Percentiles rank a stretch among this genome's conserved stretches.
Evolutionary conservation across 2,113 vertebrate genomes (phyloP).

Genomic region (Pongo pygmaeus): DNA sequence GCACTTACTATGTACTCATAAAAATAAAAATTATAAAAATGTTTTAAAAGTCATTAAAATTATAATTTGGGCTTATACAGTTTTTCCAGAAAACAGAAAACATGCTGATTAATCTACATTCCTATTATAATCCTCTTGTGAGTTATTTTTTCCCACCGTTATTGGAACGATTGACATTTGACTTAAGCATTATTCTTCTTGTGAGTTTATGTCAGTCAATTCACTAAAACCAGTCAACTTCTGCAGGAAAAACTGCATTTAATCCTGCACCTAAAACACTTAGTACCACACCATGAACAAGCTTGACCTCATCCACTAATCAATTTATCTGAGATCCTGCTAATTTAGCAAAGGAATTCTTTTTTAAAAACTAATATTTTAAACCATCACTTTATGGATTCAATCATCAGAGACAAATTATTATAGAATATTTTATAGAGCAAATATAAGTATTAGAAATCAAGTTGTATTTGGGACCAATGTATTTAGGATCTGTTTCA

Average conservation of each 20-base stretch:
- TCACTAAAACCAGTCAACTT: not conserved
- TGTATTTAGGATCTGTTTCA: not conserved
- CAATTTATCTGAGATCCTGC: not conserved
- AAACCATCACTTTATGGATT: not conserved
- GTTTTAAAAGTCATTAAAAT: not conserved
- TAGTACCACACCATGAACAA: not conserved
- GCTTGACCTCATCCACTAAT: not conserved
- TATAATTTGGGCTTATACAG: not conserved
- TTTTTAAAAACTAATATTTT: not conserved
- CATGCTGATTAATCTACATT: not conserved
- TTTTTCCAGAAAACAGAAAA: not conserved
- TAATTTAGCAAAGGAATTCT: not conserved
- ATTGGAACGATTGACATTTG: not conserved
- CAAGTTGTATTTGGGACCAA: not conserved
- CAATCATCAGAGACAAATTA: not conserved
- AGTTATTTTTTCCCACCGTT: not conserved
- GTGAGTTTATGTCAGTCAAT: not conserved
- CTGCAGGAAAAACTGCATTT: not conserved
- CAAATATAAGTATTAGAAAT: not conserved
- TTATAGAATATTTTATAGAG: not conserved
- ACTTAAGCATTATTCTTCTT: not conserved
- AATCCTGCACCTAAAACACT: not conserved
- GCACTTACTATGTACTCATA: too few species aligned
- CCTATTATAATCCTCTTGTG: not conserved
- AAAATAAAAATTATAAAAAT: too few species aligned